Conservation (phyloP, 2,797 vertebrate genomes). For the Hypotaenidia okinawae region DNA sequence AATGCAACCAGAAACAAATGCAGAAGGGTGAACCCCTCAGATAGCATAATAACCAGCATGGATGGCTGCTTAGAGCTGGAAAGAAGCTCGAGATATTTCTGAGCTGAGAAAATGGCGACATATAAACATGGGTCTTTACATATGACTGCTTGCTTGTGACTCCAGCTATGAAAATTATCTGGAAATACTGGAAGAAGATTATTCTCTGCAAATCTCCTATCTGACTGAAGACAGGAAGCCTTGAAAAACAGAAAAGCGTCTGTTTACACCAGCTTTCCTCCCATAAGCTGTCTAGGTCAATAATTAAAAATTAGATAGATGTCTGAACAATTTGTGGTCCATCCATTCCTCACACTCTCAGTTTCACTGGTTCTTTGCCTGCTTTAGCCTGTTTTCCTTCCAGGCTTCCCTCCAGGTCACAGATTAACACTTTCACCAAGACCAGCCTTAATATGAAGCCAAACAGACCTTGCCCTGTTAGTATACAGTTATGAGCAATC, state of each 20-base stretch:
- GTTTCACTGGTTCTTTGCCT: neutral
- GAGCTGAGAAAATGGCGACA: neutral
- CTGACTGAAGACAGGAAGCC: neutral
- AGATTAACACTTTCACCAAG: neutral
- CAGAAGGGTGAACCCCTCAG: neutral
- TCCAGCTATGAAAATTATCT: neutral
- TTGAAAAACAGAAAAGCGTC: neutral
- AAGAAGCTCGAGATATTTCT: neutral
- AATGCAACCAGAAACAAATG: neutral
- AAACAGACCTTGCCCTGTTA: neutral
- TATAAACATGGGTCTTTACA: neutral
- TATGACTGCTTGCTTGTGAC: neutral
- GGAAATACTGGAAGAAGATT: neutral
- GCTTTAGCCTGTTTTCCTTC: neutral
- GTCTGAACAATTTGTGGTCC: neutral
- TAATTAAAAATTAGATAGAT: neutral
- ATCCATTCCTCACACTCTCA: neutral
- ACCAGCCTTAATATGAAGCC: neutral
- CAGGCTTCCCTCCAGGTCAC: neutral
- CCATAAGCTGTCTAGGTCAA: neutral
- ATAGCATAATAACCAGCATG: neutral
- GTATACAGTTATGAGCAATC: neutral
- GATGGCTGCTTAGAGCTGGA: neutral
- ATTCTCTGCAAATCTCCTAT: neutral
- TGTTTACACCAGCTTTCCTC: neutral